A percentile compares a stretch with the other conserved stretches of the same genome.
Evolutionary conservation across 2,797 vertebrate genomes (phyloP).

Genomic region (Halcyon smyrnensis): DNA sequence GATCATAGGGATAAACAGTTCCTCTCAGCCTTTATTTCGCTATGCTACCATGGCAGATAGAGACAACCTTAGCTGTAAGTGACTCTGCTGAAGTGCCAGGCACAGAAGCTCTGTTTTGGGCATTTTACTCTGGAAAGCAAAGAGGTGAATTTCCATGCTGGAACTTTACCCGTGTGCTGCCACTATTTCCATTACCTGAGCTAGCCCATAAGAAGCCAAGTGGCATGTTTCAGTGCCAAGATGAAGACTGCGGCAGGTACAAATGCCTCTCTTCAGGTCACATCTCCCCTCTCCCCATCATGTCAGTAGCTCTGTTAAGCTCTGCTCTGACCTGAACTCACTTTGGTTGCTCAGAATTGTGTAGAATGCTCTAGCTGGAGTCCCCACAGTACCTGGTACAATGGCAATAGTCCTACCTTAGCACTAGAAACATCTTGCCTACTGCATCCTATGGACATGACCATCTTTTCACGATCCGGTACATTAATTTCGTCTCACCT

Average conservation of each 20-base stretch:
- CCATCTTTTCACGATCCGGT: neutral
- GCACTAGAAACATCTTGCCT: neutral
- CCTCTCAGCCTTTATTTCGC: neutral
- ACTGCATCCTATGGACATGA: neutral
- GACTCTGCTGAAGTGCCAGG: neutral
- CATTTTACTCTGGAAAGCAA: neutral
- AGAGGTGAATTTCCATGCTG: neutral
- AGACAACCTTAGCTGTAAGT: neutral
- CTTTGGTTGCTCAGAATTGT: neutral
- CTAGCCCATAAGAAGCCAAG: neutral
- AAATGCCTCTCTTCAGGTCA: neutral
- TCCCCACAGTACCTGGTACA: neutral
- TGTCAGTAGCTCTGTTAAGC: neutral
- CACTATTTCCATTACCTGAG: neutral
- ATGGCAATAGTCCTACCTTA: neutral
- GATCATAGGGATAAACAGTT: neutral
- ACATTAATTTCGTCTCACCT: neutral
- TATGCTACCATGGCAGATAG: rapidly evolving
- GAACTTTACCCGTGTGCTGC: neutral
- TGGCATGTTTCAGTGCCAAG: too few relatives aligned
- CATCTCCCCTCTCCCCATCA: neutral
- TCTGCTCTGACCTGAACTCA: neutral
- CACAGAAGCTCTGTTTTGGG: neutral
- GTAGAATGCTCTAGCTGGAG: neutral
- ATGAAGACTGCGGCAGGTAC: neutral